Base-by-base conservation (phyloP, 2,113 vertebrate genomes). In the Semnornis frantzii region DNA sequence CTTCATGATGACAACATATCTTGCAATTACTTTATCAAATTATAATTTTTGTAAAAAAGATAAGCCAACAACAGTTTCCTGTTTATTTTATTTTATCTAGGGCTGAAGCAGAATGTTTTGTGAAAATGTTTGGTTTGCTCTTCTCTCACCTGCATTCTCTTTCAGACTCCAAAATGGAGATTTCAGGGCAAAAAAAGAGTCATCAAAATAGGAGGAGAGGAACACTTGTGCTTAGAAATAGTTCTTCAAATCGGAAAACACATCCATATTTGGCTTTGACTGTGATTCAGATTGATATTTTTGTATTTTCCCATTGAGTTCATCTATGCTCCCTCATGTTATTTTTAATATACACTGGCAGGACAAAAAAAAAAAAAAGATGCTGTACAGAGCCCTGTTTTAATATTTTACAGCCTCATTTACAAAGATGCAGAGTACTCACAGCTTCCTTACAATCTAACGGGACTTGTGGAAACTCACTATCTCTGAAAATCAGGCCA, bases 401-500 rank as follows among this genome's bases (percentile, higher is more conserved):
- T 83, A 90, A 55, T 91, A 86, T 84, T 95, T 94, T 82, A 58
- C 34, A 75, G 34, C 50, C 50, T 94, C 48, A 76, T 92, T 95
- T 93, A 86, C 54, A 90, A 93, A 95, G 63, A 94, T 75, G 65
- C 80, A 46, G 54, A 39, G 15, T 76, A 63, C 8, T 94, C 76
- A 81, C 82, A 63, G 73, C 46, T 95, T 92, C 65, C 50, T 28
- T 84, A 59, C 70, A 79, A 65, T 87, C 69, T 94, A 95, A 90
- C 78, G 73, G 85, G 87, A 96, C 75, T 88, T 90, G 34, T 50
- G 82, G 66, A 96, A 94, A 72, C 63, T 63, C 78, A 66, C 39
- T 87, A 65, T 88, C 73, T 82, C 87, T 31, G 37, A 95, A 97
- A 93, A 93, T 60, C 92, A 97, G 94, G 46, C 88, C 95, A 97